Evolutionary conservation across 2,113 vertebrate genomes (phyloP).

Genomic region (Rhynchomys soricoides): DNA sequence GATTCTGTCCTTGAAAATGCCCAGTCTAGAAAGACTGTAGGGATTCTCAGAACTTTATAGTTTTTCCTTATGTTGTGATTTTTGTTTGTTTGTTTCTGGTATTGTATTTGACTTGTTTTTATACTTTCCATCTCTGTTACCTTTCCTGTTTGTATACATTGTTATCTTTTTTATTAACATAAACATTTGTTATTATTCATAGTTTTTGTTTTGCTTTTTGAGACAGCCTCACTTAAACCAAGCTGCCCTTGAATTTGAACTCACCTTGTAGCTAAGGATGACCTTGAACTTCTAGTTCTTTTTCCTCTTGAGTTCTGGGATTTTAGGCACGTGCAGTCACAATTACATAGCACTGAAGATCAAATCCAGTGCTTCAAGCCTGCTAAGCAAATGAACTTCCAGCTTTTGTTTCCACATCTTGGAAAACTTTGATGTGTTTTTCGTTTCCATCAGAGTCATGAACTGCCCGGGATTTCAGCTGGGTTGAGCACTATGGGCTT

Average conservation of each 20-base stretch:
- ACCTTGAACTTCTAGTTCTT: not conserved
- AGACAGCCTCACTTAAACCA: not conserved
- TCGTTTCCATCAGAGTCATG: conserved; percentile 9
- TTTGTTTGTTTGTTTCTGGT: not conserved
- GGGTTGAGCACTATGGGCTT: not conserved
- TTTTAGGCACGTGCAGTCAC: not conserved
- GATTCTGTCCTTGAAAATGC: not conserved
- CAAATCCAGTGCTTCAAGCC: not conserved
- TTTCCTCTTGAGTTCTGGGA: not conserved
- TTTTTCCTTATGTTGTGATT: not conserved
- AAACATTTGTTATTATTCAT: not conserved
- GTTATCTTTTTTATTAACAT: not conserved
- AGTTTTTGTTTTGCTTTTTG: not conserved
- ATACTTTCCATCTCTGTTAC: not conserved
- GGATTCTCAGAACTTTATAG: not conserved
- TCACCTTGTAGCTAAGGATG: not conserved
- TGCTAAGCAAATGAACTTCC: not conserved
- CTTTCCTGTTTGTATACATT: not conserved
- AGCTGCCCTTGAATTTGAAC: not conserved
- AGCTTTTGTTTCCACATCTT: not conserved
- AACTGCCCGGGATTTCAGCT: not conserved
- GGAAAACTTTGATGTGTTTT: not conserved
- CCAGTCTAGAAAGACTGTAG: not conserved
- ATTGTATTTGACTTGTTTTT: not conserved
- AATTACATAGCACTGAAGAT: too few relatives aligned